Conservation (phyloP, 2,888 invertebrate species). For the Cremastobaeus sp. region DNA sequence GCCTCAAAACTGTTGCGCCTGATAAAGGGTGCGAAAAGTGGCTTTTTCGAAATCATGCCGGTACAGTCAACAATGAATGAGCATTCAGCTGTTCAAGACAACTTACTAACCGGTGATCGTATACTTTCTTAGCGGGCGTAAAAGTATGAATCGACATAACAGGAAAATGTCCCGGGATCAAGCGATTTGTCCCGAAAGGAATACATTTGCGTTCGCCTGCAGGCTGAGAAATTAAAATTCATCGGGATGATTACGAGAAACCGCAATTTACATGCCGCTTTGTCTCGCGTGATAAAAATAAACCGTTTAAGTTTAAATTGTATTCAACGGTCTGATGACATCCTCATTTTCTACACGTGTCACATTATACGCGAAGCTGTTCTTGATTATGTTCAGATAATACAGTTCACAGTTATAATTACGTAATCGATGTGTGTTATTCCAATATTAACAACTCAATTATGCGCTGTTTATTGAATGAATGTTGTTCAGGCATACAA, state of each 20-base stretch:
- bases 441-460: constrained; percentile 58
- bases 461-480: constrained; percentile 38
- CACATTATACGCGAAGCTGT: constrained; percentile 47
- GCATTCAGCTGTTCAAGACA: too few species aligned
- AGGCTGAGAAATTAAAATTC: too few species aligned
- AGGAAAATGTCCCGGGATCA: too few species aligned
- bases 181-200: too few species aligned
- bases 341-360: constrained; percentile 52
- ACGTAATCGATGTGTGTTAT: constrained; percentile 51
- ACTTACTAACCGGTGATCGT: too few species aligned
- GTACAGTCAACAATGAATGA: too few species aligned
- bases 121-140: too few species aligned
- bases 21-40: too few species aligned
- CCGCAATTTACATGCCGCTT: constrained; percentile 10
- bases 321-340: constrained; percentile 46
- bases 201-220: too few species aligned
- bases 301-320: constrained; percentile 32
- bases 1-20: too few species aligned
- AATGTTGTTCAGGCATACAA: constrained; percentile 37
- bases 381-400: constrained; percentile 52
- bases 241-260: constrained; percentile 5
- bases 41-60: too few species aligned
- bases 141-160: too few species aligned
- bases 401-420: constrained; percentile 47
- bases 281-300: constrained; percentile 37